Base-by-base conservation (phyloP, 2,797 vertebrate genomes). In the Triplophysa bombifrons region DNA sequence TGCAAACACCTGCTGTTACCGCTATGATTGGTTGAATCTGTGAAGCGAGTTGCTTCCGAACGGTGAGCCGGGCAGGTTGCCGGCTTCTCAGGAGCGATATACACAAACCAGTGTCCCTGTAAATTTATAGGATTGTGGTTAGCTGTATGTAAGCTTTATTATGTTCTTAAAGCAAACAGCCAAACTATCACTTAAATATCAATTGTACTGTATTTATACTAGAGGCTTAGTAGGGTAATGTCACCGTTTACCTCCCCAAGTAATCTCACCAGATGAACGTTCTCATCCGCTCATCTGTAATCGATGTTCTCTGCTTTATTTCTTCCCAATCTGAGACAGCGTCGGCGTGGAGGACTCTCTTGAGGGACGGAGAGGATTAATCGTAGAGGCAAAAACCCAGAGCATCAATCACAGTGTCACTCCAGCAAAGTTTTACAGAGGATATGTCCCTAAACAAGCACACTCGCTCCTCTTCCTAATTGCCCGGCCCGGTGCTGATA, bases 1-100 rank as follows among this genome's bases (percentile, higher is more conserved):
- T 92, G 91, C 93, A 91, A 92, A 90, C 92, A 92, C 90, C 91
- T 81, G 87, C 92, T 90, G 91, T 91, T 88, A 85, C 86, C 85
- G 19, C 88, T 91, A 90, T 93, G 89, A 93, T 92, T 92, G 91
- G 91, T 85, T 83, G 89, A 92, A 88, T 91, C 87, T 91, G 86
- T 87, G 89, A 88, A 84, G 85, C 67, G 66, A 92, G 64, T 53
- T 79, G 69, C 58, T 87, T 13, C 27, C 63, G 86, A 87, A 83
- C 84, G 68, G 14, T 10, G 84, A 84, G 86, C 83, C 81, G 56
- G 82, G 85, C 86, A 82, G 80, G 71, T 85, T 88, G 73, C 82
- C 77, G 80, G 85, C 78, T 72, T 80, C 78, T 84, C 84, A 81
- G 78, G 67, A 67, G 64, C 11, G 44, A 68, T 83, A 73, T 72